phyloP scores from a whole-genome alignment of 2,113 vertebrate genomes.

The Rostratula benghalensis region DNA sequence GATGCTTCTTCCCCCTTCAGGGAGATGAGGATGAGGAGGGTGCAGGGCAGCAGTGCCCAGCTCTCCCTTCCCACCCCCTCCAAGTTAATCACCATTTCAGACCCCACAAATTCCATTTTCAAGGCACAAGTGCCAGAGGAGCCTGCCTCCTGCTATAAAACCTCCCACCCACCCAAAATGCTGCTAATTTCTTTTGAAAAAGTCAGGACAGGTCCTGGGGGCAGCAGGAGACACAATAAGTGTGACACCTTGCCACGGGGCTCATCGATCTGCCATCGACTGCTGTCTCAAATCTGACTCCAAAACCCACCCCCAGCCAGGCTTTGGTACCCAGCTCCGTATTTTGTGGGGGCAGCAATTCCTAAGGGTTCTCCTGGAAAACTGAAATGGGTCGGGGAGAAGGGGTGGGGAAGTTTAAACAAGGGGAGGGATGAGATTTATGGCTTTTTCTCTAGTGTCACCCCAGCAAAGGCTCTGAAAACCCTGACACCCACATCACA shows the following conservation, averaged over 20 bases:
- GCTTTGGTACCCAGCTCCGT: background rate
- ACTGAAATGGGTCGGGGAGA: background rate
- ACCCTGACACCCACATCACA: background rate
- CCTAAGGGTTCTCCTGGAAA: background rate
- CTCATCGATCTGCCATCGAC: background rate
- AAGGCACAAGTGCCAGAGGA: fast-evolving
- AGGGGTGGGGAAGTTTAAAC: background rate
- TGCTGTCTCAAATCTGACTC: fast-evolving
- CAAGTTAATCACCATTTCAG: fast-evolving
- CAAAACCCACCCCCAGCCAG: background rate
- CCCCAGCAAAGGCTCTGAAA: background rate
- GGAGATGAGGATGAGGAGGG: background rate
- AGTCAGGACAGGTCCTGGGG: background rate
- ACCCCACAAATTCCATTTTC: background rate
- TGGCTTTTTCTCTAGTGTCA: background rate
- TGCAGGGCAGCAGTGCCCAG: fast-evolving
- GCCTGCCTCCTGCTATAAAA: background rate
- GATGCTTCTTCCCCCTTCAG: background rate
- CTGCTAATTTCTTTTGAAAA: background rate
- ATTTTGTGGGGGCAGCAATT: background rate
- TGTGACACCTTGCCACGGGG: background rate
- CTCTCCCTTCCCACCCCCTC: background rate
- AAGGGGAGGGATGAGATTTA: background rate
- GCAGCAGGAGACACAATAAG: background rate
- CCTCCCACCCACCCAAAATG: background rate